Base-by-base conservation (phyloP, 1,140 invertebrate species). In the Platyscapa corneri region DNA sequence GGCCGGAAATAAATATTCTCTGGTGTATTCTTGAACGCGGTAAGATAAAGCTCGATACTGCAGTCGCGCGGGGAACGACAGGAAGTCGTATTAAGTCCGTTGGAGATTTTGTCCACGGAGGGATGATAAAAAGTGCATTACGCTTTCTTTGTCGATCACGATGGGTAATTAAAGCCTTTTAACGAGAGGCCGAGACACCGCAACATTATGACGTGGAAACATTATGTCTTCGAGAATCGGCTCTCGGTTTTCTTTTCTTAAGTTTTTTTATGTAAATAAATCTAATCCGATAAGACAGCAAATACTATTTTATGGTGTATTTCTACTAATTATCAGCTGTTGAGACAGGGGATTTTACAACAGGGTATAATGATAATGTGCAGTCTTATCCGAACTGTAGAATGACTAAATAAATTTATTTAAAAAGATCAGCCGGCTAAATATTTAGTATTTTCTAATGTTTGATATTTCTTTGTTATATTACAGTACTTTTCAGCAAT, bases 1-100 rank as follows among this genome's bases (percentile, higher is more conserved):
- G 65, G 82, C 80, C 84, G 85, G 83, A 88, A 88, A 88, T 88
- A 88, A 88, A 88, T 83, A 79, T 83, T 79, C 80, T 76, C 49
- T 37, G 20, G 81, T 16, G 81, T 83, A 86, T 86, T 82, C 75
- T 83, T 83, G 49, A 64, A 53, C 72, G 75, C 49, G 75, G 79
- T 39, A 32, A 76, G 84, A 86, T 81, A 86, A 82, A 81, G 70
- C 77, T 67, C 79, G 78, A 46, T 23, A 49, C 42, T 27, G 39
- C 23, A 20, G n/a, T 53, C 23, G 74, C 56, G 27, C 53, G 3
- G 27, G n/a, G 10, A 74, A 81, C 53, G 85, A 76, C 85, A 86
- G 85, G 85, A 86, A 86, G 81, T 86, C 85, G 78, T 79, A 65
- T 81, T 81, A 65, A 81, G 67, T 32, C 53, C 30, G 30, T 30